Base-by-base conservation (phyloP, 2,888 invertebrate genomes). In the Brachylomia viminalis region DNA sequence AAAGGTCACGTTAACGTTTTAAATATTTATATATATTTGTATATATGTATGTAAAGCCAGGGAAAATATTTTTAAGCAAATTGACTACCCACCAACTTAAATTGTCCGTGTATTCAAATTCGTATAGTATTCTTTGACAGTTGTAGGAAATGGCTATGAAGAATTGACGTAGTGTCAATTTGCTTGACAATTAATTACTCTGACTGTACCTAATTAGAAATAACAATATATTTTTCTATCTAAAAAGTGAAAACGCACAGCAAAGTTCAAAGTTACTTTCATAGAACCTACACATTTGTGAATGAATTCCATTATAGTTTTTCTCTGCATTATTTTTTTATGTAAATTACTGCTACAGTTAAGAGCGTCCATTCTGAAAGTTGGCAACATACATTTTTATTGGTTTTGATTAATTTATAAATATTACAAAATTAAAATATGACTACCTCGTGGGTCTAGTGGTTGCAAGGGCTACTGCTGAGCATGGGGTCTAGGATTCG, bases 161-260 rank as follows among this genome's bases (percentile, higher is more conserved):
- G 6, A 42, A 42, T 64, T 27, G 20, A 47, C 8, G 15, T 47
- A 23, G 23, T 65, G 20, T 15, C 45, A 23, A 52, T 33, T 33
- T n/a, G 1, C 11, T 67, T n/a, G 11, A 52, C 11, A 17, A 33
- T 54, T 33, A 52, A 10, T 49, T 23, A 0, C 23, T 6, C 47
- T 49, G 30, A 6, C 10, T 52, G 30, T 15, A 66, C 47, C 5
- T 30, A 30, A 30, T 49, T 33, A 54, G 30, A 74, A 65, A n/a
- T 56, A 58, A 42, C 54, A 80, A 45, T 67, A 64, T 64, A 82
- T 81, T 78, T 75, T 20, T 27, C 78, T 78, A 82, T 75, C 82
- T 82, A 77, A 30, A 56, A 64, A 33, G 1, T 49, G 20, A 52
- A 49, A 75, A 33, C 64, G 33, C 33, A 82, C 75, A 65, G 15